Evolutionary conservation across 2,113 vertebrate genomes (phyloP), one percentile per base, ranked within the genome.

Genomic region (Burhinus oedicnemus): DNA sequence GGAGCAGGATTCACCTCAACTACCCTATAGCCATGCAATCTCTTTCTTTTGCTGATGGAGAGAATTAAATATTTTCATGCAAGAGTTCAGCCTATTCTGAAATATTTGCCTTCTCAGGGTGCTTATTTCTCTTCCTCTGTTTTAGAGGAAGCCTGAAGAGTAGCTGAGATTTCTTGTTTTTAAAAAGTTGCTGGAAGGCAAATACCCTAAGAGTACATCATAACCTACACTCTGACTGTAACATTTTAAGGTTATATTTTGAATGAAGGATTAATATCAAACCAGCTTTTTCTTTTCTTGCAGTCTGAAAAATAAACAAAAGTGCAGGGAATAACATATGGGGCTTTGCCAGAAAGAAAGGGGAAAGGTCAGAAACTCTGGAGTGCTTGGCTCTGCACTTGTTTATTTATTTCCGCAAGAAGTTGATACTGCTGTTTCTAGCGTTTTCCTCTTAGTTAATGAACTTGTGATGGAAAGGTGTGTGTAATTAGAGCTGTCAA

Each of bases 401-500:
- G 94, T 38, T 27, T 84, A 75, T 94, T 83, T 86, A 58, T 96
- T 92, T 96, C 55, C 7, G 1, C 10, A 5, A 92, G 55, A 95
- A 95, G 75, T 58, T 87, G 80, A 47, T 79, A 86, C 22, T 89
- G 62, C 70, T 96, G 57, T 96, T 98, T 97, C 93, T 95, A 95
- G 94, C 87, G 4, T 91, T 97, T 98, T 96, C 87, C 84, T 96
- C 69, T 92, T 60, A 94, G 62, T 51, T 98, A 97, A 98, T 98
- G 95, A 98, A 97, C 71, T 96, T 96, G 87, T 97, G 97, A 93
- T 96, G 75, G 91, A 92, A 98, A 97, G 93, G 91, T 85, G 86
- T 82, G 70, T 96, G 57, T 97, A 98, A 98, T 98, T 98, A 98
- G 95, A 98, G 89, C 91, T 97, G 97, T 97, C 98, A 98, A 97